These are phyloP conservation scores for Pseudococcus longispinus DNA, from an alignment of 2,888 invertebrate genomes.

Conservation along the genomic window DNA sequence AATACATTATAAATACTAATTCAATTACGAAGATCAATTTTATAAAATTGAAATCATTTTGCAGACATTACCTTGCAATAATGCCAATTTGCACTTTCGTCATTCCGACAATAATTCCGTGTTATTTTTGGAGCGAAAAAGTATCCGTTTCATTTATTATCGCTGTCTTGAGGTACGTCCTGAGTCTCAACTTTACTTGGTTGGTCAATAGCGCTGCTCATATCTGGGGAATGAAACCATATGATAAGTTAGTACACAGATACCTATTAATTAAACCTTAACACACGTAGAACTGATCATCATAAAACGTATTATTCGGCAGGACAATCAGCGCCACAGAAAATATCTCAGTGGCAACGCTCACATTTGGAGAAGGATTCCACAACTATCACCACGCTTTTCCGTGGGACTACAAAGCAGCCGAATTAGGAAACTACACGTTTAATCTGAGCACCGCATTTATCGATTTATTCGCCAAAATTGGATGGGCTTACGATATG, in stretches of 20 bases:
- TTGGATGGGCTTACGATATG: constrained; percentile 84
- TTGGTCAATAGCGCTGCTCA: constrained; percentile 90
- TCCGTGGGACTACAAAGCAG: constrained; percentile 92
- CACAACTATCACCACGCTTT: constrained; percentile 95
- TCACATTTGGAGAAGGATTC: constrained; percentile 87
- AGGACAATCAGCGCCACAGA: constrained; percentile 81
- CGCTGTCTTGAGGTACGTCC: constrained; percentile 78
- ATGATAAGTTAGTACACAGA: constrained; percentile 69
- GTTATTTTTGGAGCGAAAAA: constrained; percentile 79
- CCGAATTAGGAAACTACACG: constrained; percentile 74
- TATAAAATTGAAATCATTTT: constrained; percentile 58
- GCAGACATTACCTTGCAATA: constrained; percentile 75
- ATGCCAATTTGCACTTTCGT: constrained; percentile 79
- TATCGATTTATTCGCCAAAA: constrained; percentile 69
- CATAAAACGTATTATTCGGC: constrained; percentile 58
- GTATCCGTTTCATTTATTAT: constrained; percentile 73
- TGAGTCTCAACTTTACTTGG: constrained; percentile 87
- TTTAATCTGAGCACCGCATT: constrained; percentile 61
- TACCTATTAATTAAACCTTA: neutral
- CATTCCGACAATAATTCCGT: constrained; percentile 77
- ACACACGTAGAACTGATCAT: neutral
- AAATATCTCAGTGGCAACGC: constrained; percentile 75
- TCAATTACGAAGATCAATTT: neutral
- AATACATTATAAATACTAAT: neutral
- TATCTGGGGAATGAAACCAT: constrained; percentile 77